Percentiles rank a stretch among this genome's conserved stretches.
Evolutionary conservation across 2,888 invertebrate species (phyloP).

Genomic region (Hedychridium roseum): DNA sequence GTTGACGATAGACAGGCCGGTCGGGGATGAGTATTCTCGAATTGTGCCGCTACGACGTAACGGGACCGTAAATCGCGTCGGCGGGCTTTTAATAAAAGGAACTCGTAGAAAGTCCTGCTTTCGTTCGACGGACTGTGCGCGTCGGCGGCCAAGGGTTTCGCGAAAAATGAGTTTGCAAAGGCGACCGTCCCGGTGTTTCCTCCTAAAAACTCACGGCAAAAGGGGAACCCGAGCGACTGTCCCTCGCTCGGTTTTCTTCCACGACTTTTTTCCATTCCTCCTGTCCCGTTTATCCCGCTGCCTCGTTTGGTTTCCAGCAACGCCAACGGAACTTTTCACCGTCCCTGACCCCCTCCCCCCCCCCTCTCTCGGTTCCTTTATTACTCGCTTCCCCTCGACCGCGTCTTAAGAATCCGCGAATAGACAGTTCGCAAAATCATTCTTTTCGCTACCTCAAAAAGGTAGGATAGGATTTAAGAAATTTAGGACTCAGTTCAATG

Average conservation of each 20-base stretch:
- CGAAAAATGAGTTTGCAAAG: conserved; percentile 5
- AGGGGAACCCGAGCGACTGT: neutral
- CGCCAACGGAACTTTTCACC: conserved; percentile 6
- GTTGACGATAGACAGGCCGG: too few species aligned
- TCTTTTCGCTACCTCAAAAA: neutral
- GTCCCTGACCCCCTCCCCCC: neutral
- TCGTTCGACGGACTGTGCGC: neutral
- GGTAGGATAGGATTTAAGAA: too few species aligned
- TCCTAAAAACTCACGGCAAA: neutral
- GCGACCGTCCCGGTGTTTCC: too few species aligned
- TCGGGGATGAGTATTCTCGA: too few species aligned
- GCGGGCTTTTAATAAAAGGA: conserved; percentile 3
- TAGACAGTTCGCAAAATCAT: neutral
- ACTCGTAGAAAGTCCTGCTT: conserved; percentile 1
- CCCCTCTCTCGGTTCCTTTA: neutral
- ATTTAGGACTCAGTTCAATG: too few species aligned
- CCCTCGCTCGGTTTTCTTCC: too few species aligned
- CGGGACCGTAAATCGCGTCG: neutral
- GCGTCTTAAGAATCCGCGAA: conserved; percentile 3
- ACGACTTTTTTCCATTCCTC: neutral
- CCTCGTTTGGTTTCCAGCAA: conserved; percentile 11
- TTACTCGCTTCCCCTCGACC: conserved; percentile 2
- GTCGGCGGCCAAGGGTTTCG: neutral
- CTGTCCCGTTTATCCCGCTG: neutral
- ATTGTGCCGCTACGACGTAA: too few species aligned